Evolutionary conservation across 2,797 vertebrate species (phyloP).

Genomic region (Telmatherina bonti): DNA sequence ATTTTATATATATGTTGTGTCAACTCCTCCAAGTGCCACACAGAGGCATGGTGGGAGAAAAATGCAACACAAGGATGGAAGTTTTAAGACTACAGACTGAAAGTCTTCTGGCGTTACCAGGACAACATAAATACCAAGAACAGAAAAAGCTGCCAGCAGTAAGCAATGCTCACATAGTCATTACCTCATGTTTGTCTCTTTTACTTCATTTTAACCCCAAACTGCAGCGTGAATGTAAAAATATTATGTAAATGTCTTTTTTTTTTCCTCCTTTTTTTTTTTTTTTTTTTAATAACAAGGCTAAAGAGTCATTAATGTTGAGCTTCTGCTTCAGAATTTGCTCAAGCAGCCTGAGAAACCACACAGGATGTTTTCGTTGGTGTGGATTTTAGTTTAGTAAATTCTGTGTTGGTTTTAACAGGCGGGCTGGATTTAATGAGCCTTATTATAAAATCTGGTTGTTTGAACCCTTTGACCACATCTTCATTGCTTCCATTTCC

Average conservation of each 20-base stretch:
- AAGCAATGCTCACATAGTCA: constrained; percentile 22
- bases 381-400: neutral
- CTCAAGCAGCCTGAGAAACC: neutral
- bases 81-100: constrained; percentile 5
- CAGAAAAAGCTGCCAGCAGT: constrained; percentile 18
- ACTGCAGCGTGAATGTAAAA: constrained; percentile 22
- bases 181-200: neutral
- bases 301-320: neutral
- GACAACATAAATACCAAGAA: constrained; percentile 1
- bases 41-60: neutral
- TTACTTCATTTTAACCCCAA: constrained; percentile 15
- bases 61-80: constrained; percentile 4
- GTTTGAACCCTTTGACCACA: constrained; percentile 9
- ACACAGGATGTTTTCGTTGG: neutral
- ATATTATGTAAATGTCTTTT: neutral
- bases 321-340: neutral
- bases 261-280: too few species aligned
- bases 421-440: neutral
- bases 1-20: neutral
- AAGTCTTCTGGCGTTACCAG: constrained; percentile 9
- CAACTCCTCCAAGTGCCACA: neutral
- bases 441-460: constrained; percentile 2
- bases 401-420: neutral
- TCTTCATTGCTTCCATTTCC: constrained; percentile 15
- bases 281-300: neutral